Evolutionary conservation across 2,113 vertebrate genomes (phyloP), one percentile per base, ranked within the genome.

Genomic region (Prochilodus magdalenae): DNA sequence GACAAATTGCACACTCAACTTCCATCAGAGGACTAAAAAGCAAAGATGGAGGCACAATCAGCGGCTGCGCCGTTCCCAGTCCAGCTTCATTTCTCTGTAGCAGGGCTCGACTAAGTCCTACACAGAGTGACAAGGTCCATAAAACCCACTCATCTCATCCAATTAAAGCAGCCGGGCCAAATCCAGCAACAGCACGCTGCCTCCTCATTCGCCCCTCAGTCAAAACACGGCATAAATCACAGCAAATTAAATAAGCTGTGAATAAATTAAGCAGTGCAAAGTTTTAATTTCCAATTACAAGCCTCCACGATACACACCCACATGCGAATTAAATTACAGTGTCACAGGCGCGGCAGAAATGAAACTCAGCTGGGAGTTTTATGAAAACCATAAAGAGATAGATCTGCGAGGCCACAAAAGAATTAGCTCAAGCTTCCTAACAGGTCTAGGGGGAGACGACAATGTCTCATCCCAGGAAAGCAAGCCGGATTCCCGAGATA

Each of bases 271-370:
- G 47, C 66, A 4, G 5, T 0, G 72, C 60, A 62, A 81, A 83
- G 65, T 88, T 90, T 90, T 83, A 72, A 85, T 90, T 90, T 88
- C 74, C 88, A 89, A 88, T 90, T 83, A 89, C 72, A 87, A 40
- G 77, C 72, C 51, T 53, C 67, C 24, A n/a, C 47, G 20, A 75
- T 82, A 75, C 85, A 62, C 72, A 80, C 69, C 62, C 83, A 66
- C 77, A 51, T 40, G 62, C 65, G 71, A 88, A 89, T 90, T 77
- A 71, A 87, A 89, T 83, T 69, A 88, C 57, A 27, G 5, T 14
- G 13, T 26, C 71, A 77, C 77, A 14, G 81, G 49, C 36, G 51
- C 26, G 77, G 57, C 59, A 65, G 65, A 84, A 86, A 82, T 86
- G 72, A 65, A 73, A 88, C 86, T 69, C 81, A 75, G 81, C 60